phyloP scores from a whole-genome alignment of 1,140 invertebrate species.

The Lasioglossum baleicum region DNA sequence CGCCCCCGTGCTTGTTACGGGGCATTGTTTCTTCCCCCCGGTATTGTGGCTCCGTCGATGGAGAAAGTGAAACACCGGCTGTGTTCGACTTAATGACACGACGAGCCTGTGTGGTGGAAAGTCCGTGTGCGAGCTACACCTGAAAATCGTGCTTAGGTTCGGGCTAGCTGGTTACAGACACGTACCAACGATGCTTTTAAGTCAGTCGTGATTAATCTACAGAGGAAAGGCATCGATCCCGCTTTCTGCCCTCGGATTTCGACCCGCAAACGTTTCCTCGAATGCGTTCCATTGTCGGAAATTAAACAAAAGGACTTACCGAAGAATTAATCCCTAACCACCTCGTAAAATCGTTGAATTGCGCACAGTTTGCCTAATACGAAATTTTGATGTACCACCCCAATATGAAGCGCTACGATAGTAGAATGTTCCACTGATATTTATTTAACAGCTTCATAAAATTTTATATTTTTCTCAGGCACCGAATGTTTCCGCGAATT shows the following conservation, averaged over 20 bases:
- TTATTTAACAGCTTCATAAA: too few relatives aligned
- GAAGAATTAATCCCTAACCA: too few relatives aligned
- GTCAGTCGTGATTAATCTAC: background rate
- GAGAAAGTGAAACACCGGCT: constrained; percentile 40
- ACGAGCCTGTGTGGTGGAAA: background rate
- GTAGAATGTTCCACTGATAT: too few relatives aligned
- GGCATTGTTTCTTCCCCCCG: constrained; percentile 36
- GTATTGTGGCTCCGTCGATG: constrained; percentile 28
- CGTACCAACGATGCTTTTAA: background rate
- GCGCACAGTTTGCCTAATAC: too few relatives aligned
- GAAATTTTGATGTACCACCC: too few relatives aligned
- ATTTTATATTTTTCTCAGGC: too few relatives aligned
- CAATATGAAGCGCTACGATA: too few relatives aligned
- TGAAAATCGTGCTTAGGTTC: constrained; percentile 4
- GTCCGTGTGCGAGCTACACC: background rate
- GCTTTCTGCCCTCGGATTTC: background rate
- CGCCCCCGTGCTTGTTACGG: constrained; percentile 41
- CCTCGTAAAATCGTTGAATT: too few relatives aligned
- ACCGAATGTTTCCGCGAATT: too few relatives aligned
- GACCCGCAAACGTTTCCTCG: background rate
- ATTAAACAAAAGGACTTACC: background rate
- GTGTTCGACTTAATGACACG: constrained; percentile 29
- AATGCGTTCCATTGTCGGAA: background rate
- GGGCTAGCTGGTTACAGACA: background rate
- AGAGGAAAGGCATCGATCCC: constrained; percentile 1